Conservation (phyloP, 2,797 vertebrate genomes). For the Chaetophractus vellerosus region DNA sequence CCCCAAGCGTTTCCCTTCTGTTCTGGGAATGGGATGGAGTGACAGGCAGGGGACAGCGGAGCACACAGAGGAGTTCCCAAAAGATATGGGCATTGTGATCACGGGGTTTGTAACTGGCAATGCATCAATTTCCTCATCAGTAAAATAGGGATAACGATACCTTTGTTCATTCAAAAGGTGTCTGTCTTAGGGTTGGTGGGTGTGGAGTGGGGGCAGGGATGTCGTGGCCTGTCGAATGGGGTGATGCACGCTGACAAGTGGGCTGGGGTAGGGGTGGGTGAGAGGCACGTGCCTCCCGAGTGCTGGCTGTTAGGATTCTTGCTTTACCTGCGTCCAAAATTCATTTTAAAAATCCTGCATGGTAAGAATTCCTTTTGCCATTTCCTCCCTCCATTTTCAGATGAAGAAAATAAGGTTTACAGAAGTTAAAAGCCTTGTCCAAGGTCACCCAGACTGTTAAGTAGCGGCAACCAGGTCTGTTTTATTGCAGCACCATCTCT, state of each 20-base stretch:
- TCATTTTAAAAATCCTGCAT: background rate
- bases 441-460: background rate
- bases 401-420: background rate
- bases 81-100: background rate
- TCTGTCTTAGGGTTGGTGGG: background rate
- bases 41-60: background rate
- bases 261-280: background rate
- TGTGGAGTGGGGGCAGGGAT: too few relatives aligned
- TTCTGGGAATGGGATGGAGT: background rate
- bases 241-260: background rate
- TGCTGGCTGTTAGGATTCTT: background rate
- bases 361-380: background rate
- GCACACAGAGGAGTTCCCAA: background rate
- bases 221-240: background rate
- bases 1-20: background rate
- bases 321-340: background rate
- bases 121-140: background rate
- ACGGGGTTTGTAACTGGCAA: background rate
- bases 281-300: background rate
- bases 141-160: background rate
- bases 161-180: background rate
- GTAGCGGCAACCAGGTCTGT: background rate
- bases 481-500: background rate
- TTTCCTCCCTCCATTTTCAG: background rate
- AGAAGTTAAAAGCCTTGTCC: conserved; percentile 26